Evolutionary conservation across 1,140 invertebrate genomes (phyloP).

Genomic region (Macrostomum lignano): DNA sequence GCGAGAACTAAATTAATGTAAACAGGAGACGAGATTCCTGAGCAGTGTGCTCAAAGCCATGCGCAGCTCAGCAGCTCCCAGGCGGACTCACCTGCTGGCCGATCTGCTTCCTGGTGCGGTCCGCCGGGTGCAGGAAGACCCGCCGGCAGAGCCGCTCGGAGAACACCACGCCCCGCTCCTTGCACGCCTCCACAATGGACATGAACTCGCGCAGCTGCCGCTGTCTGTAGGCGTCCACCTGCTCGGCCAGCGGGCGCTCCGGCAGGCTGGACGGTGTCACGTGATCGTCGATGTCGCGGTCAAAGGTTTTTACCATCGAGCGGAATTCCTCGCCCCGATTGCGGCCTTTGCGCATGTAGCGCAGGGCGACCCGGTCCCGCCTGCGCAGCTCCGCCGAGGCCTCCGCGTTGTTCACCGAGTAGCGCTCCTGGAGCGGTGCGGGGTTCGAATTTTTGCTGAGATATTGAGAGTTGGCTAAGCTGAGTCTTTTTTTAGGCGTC

Average conservation of each 20-base stretch:
- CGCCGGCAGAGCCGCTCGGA: conserved; percentile 11
- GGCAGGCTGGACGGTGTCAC: conserved; percentile 15
- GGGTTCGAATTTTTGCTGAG: too few species aligned
- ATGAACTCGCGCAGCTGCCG: conserved; percentile 16
- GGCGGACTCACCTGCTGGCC: neutral
- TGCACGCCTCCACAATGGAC: conserved; percentile 12
- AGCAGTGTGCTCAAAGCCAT: too few species aligned
- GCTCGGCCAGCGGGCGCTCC: conserved; percentile 11
- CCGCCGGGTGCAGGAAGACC: neutral
- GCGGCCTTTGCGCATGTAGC: conserved; percentile 6
- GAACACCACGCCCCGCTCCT: conserved; percentile 12
- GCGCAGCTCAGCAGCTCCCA: neutral
- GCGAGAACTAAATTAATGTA: too few species aligned
- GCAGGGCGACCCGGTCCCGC: conserved; percentile 6
- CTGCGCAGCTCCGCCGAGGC: conserved; percentile 17
- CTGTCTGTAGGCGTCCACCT: conserved; percentile 16
- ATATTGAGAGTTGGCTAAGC: too few species aligned
- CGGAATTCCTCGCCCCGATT: too few species aligned
- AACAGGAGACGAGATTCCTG: too few species aligned
- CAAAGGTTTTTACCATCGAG: conserved; percentile 15
- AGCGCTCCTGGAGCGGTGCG: too few species aligned
- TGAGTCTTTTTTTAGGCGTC: too few species aligned
- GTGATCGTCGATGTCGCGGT: conserved; percentile 19
- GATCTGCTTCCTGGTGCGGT: neutral
- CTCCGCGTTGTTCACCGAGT: too few species aligned